Percentiles rank a stretch among this genome's conserved stretches.
phyloP scores from a whole-genome alignment of 2,888 invertebrate genomes.

The Macaria liturata region DNA sequence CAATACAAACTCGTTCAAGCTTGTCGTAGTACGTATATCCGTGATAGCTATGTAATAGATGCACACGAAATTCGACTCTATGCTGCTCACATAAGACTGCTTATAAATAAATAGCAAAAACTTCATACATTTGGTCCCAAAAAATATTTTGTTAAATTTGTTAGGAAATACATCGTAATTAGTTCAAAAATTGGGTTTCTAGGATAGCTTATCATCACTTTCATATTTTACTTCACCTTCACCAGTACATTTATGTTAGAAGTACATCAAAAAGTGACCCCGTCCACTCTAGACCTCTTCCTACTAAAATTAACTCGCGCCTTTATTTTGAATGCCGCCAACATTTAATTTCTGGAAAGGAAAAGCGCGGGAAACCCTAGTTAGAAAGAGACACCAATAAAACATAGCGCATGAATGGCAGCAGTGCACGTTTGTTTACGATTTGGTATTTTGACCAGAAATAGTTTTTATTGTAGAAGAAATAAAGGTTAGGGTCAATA shows the following conservation, averaged over 20 bases:
- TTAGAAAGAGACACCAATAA: constrained; percentile 81
- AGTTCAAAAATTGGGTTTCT: constrained; percentile 43
- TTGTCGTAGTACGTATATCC: constrained; percentile 80
- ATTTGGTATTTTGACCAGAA: constrained; percentile 73
- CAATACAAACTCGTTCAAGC: constrained; percentile 47
- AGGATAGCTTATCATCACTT: constrained; percentile 33
- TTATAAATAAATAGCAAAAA: constrained; percentile 35
- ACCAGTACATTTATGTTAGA: constrained; percentile 62
- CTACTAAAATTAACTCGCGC: constrained; percentile 77
- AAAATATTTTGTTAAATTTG: constrained; percentile 60
- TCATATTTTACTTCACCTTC: constrained; percentile 52
- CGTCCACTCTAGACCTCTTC: constrained; percentile 69
- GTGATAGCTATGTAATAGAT: constrained; percentile 53
- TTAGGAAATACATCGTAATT: constrained; percentile 50
- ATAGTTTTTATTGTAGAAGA: constrained; percentile 72
- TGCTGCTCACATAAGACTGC: accelerated
- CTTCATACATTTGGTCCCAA: constrained; percentile 72
- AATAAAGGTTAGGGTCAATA: constrained; percentile 55
- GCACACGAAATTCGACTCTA: constrained; percentile 49
- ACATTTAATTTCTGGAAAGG: constrained; percentile 73
- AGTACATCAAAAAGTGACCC: constrained; percentile 79
- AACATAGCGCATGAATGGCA: constrained; percentile 74
- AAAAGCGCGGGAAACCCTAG: constrained; percentile 79
- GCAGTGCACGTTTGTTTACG: constrained; percentile 73
- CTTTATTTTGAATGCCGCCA: constrained; percentile 79